Evolutionary conservation across 2,113 vertebrate genomes (phyloP).

Genomic region (Leptocoma aspasia): DNA sequence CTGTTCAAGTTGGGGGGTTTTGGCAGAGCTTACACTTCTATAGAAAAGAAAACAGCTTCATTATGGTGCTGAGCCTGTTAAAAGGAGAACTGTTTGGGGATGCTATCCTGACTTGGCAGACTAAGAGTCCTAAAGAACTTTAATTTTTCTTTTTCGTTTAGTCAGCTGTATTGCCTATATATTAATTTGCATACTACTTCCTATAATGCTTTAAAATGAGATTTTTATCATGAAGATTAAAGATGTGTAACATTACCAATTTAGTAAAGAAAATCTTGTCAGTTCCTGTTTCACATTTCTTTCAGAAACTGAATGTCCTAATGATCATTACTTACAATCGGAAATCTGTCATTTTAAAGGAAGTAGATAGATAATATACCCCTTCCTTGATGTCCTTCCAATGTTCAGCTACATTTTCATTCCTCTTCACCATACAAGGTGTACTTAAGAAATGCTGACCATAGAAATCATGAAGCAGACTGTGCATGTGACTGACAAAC

Average conservation of each 20-base stretch:
- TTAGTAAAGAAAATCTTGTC: background rate
- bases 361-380: background rate
- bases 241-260: background rate
- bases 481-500: background rate
- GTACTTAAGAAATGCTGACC: background rate
- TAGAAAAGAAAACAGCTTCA: background rate
- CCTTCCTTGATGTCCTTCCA: background rate
- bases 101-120: slow-evolving; percentile 9
- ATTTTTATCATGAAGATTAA: slow-evolving; percentile 10
- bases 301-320: background rate
- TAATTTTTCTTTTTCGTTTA: background rate
- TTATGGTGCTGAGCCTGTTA: background rate
- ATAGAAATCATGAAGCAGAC: background rate
- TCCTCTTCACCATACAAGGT: background rate
- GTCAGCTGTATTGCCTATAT: slow-evolving; percentile 62
- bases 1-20: background rate
- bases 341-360: background rate
- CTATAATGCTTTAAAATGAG: slow-evolving; percentile 50
- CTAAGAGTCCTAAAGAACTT: background rate
- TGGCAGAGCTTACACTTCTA: background rate
- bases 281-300: background rate
- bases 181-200: slow-evolving; percentile 66
- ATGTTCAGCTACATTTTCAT: background rate
- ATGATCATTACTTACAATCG: background rate
- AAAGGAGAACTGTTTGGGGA: background rate